phyloP scores from a whole-genome alignment of 2,797 vertebrate genomes.

The Gouania willdenowi region DNA sequence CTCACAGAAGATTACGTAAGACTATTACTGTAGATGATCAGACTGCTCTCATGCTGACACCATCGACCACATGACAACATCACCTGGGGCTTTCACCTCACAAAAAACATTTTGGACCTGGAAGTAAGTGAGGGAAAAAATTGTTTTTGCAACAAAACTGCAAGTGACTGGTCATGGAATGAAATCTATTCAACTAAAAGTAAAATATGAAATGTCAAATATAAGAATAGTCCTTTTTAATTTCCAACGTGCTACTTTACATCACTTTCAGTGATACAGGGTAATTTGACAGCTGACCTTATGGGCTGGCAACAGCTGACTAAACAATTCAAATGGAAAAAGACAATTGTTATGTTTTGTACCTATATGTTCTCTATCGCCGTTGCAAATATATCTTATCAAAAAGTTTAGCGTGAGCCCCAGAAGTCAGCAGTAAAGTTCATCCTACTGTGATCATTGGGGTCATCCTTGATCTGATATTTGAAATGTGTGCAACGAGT shows the following conservation, averaged over 20 bases:
- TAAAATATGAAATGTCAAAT: no score
- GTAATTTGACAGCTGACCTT: slow-evolving; percentile 1
- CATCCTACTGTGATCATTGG: slow-evolving; percentile 17
- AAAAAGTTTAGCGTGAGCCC: slow-evolving; percentile 2
- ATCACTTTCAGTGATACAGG: not conserved
- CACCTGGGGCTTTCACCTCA: no score
- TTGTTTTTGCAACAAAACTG: no score
- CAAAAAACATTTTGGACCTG: no score
- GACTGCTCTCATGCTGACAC: no score
- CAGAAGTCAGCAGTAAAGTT: slow-evolving; percentile 13
- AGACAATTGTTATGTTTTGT: not conserved
- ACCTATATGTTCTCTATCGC: not conserved
- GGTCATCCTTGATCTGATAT: slow-evolving; percentile 56
- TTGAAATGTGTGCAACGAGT: slow-evolving; percentile 41
- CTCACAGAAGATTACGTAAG: no score
- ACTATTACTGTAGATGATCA: no score
- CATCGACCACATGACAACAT: no score
- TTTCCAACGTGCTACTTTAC: not conserved
- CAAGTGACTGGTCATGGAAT: no score
- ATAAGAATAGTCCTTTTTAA: no score
- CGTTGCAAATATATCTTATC: slow-evolving; percentile 7
- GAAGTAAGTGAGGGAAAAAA: no score
- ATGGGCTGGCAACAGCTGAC: not conserved
- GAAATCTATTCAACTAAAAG: no score
- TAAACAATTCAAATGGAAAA: slow-evolving; percentile 2